Percentiles rank a stretch among this genome's conserved stretches.
Conservation (phyloP, 2,888 invertebrate species). For the Mimachlamys varia region DNA sequence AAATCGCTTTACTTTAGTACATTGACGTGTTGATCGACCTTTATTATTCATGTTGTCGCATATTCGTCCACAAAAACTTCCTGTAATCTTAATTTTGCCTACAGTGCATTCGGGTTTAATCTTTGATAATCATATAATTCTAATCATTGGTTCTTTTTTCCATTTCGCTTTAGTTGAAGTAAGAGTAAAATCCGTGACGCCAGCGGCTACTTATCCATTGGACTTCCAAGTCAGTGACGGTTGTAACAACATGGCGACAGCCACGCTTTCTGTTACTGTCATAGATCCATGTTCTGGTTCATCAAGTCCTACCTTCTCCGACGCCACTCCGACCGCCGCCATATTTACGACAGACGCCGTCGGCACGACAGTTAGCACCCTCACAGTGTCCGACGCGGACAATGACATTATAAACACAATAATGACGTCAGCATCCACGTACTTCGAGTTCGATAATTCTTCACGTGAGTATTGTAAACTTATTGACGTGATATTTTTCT, state of each 20-base stretch:
- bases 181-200: neutral
- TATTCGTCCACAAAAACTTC: no score
- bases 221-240: neutral
- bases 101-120: neutral
- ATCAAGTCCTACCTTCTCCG: neutral
- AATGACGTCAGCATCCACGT: neutral
- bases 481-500: no score
- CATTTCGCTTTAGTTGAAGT: no score
- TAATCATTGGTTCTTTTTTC: neutral
- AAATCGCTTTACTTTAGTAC: no score
- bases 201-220: neutral
- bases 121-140: neutral
- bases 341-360: neutral
- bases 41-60: no score
- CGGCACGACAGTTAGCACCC: neutral
- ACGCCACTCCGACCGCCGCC: constrained; percentile 9
- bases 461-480: no score
- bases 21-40: no score
- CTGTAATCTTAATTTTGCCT: no score
- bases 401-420: neutral
- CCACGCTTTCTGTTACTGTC: neutral
- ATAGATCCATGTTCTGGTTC: neutral
- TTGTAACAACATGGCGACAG: constrained; percentile 3
- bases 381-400: neutral
- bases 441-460: no score